Percentiles rank a stretch among this genome's conserved stretches.
Evolutionary conservation across 2,113 vertebrate genomes (phyloP).

Genomic region (Bufo gargarizans): DNA sequence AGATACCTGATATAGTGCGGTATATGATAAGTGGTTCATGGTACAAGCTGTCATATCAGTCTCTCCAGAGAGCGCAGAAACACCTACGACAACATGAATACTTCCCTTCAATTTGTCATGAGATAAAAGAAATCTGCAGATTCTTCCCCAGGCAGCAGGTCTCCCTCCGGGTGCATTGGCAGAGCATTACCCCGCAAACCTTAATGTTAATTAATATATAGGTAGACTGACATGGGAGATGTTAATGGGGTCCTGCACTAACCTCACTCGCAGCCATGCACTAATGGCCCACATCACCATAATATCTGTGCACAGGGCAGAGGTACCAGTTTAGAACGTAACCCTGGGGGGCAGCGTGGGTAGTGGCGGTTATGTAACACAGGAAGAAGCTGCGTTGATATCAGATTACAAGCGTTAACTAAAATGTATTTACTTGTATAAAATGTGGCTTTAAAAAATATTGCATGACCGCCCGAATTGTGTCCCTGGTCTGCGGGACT

Average conservation of each 20-base stretch:
- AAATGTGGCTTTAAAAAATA: conserved; percentile 8
- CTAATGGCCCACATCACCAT: not conserved
- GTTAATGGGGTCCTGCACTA: not conserved
- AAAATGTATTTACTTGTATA: conserved; percentile 36
- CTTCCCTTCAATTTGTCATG: not conserved
- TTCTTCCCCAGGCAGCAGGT: not conserved
- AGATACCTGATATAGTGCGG: not conserved
- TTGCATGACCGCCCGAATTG: not conserved
- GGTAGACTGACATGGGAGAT: too few species aligned
- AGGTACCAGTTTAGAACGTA: not conserved
- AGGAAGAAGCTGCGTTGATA: not conserved
- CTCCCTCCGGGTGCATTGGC: not conserved
- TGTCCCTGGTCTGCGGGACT: not conserved
- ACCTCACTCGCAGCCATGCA: not conserved
- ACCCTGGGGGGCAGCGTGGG: not conserved
- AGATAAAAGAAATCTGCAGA: not conserved
- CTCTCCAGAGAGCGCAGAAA: not conserved
- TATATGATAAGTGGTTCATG: not conserved
- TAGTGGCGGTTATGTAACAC: not conserved
- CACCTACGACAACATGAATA: not conserved
- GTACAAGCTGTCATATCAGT: not conserved
- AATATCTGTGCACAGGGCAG: not conserved
- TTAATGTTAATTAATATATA: too few species aligned
- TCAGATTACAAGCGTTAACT: not conserved
- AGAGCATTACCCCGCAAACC: not conserved